phyloP scores from a whole-genome alignment of 1,140 invertebrate genomes.

The Aradophagus sp. region DNA sequence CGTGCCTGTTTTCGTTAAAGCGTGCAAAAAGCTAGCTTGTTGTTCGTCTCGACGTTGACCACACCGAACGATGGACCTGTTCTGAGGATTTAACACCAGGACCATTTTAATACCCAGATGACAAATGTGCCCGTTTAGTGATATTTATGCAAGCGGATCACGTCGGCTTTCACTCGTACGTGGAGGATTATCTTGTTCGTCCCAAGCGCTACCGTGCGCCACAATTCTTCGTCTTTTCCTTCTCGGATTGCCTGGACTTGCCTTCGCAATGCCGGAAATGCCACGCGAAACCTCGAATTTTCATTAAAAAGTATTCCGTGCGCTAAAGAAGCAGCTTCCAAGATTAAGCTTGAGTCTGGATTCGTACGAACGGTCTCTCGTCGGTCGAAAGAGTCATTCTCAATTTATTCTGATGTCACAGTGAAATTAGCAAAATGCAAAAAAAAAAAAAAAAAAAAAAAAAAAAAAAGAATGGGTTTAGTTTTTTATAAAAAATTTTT shows the following conservation, averaged over 20 bases:
- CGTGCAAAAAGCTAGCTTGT: too few species aligned
- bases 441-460: too few species aligned
- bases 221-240: conserved; percentile 14
- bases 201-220: conserved; percentile 35
- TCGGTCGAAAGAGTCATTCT: too few species aligned
- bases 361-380: too few species aligned
- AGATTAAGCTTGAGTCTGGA: too few species aligned
- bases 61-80: conserved; percentile 42
- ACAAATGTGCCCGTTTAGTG: conserved; percentile 58
- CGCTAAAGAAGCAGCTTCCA: too few species aligned
- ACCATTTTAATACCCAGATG: conserved; percentile 52
- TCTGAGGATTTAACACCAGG: conserved; percentile 40
- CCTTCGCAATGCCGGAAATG: conserved; percentile 21
- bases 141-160: conserved; percentile 61
- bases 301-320: too few species aligned
- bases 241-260: conserved; percentile 34
- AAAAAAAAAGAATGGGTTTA: too few species aligned
- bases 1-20: too few species aligned
- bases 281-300: conserved; percentile 2
- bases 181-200: conserved; percentile 54
- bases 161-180: conserved; percentile 56
- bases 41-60: conserved; percentile 29
- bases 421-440: too few species aligned
- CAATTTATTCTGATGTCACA: too few species aligned
- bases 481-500: too few species aligned